Conservation (phyloP, 2,113 vertebrate species). For the Prunella himalayana region DNA sequence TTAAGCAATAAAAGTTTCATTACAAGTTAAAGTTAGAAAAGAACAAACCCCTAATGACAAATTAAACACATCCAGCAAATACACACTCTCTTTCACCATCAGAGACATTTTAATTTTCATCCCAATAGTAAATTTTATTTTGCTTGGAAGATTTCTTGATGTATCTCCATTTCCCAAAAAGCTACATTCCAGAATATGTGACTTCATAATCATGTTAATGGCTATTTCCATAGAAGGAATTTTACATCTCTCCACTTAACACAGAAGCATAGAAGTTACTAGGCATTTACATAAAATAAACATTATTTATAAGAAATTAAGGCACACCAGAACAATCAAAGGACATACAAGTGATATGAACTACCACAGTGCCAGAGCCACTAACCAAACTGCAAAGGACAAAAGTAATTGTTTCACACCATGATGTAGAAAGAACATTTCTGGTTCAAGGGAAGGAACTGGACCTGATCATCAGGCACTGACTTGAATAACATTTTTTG, state of each 20-base stretch:
- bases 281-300: not conserved
- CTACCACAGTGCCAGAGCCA: not conserved
- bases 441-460: not conserved
- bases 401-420: not conserved
- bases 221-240: not conserved
- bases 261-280: not conserved
- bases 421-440: not conserved
- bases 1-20: not conserved
- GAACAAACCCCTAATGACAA: not conserved
- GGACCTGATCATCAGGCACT: not conserved
- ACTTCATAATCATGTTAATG: accelerated
- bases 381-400: not conserved
- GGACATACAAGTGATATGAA: not conserved
- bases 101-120: not conserved
- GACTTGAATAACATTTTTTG: not conserved
- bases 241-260: not conserved
- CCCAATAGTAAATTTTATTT: not conserved
- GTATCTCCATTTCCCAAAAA: not conserved
- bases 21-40: not conserved
- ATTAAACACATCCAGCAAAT: not conserved
- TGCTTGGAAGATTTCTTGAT: not conserved
- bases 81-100: not conserved
- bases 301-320: not conserved
- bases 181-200: not conserved
- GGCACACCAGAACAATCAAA: not conserved